A percentile compares a stretch with the other conserved stretches of the same genome.
Conservation (phyloP, 2,888 invertebrate species). For the Trichacis sp. region DNA sequence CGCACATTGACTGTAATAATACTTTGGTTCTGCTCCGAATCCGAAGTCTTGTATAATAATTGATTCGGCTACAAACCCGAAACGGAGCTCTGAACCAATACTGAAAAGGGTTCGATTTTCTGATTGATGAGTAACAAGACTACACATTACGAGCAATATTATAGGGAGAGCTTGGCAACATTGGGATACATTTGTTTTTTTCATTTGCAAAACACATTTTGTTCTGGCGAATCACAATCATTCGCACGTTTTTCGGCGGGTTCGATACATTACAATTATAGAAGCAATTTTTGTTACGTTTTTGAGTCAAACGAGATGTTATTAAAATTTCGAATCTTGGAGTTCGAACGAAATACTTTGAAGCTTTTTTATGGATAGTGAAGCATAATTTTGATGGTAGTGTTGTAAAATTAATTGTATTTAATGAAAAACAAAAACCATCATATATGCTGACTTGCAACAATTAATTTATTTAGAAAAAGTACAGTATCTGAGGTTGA, state of each 20-base stretch:
- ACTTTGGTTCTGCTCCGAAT: constrained; percentile 12
- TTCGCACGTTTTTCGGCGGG: background rate
- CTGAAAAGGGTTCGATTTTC: constrained; percentile 12
- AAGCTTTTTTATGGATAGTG: too few species aligned
- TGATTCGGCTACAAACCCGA: constrained; percentile 10
- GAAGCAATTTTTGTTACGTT: too few species aligned
- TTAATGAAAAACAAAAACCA: too few species aligned
- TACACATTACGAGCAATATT: background rate
- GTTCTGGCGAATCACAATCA: background rate
- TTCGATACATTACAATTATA: too few species aligned
- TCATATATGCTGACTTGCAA: too few species aligned
- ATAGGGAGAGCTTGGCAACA: constrained; percentile 1
- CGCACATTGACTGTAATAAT: constrained; percentile 10
- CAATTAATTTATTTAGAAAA: too few species aligned
- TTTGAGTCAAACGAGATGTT: too few species aligned
- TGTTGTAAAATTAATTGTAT: too few species aligned
- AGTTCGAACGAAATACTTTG: too few species aligned
- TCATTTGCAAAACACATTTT: background rate
- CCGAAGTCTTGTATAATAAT: constrained; percentile 10
- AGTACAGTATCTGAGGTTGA: too few species aligned
- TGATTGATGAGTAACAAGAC: constrained; percentile 12
- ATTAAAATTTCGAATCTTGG: too few species aligned
- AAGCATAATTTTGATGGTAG: too few species aligned
- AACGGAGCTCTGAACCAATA: constrained; percentile 8
- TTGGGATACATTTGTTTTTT: background rate